Evolutionary conservation across 2,888 invertebrate species (phyloP), one percentile per base, ranked within the genome.

Genomic region (Papilio gigon): DNA sequence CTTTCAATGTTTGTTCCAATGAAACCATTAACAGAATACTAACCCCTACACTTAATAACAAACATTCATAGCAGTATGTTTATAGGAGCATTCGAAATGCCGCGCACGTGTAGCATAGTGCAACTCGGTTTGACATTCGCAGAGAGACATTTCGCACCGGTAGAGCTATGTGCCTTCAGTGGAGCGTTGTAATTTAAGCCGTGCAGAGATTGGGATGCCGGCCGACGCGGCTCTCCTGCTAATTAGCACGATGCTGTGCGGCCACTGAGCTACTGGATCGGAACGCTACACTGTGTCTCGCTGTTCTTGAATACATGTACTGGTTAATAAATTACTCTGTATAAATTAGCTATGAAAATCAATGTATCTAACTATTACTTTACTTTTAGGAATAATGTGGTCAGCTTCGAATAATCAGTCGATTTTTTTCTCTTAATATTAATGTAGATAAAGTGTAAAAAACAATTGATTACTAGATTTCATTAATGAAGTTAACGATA

Each of bases 121-220:
- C 47, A 20, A 60, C 56, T 44, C 20, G 30, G 60, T 47, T 27
- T 67, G 62, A 62, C 62, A 42, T 56, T 33, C 30, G 42, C 62
- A 56, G 56, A 37, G 67, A 42, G 56, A 62, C 67, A 62, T 67
- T 67, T 62, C 62, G 56, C 62, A 56, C 42, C 67, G 67, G 53
- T 33, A 33, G 33, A 30, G 61, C 42, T 56, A 62, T 67, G 60
- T 53, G 53, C 67, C 50, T n/a, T 56, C 66, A 66, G 60, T 37
- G 59, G 37, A 66, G 35, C 60, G 66, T 66, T 27, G 59, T 60
- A 50, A 60, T 66, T 59, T 60, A 60, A 60, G 67, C 62, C 62
- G 56, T 9, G 67, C 30, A 40, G 53, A 67, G 67, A 67, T 67
- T 67, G 67, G 67, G 62, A 30, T 25, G 62, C 40, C 62, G 47